phyloP scores from a whole-genome alignment of 2,888 invertebrate species.

The Cinara cedri region DNA sequence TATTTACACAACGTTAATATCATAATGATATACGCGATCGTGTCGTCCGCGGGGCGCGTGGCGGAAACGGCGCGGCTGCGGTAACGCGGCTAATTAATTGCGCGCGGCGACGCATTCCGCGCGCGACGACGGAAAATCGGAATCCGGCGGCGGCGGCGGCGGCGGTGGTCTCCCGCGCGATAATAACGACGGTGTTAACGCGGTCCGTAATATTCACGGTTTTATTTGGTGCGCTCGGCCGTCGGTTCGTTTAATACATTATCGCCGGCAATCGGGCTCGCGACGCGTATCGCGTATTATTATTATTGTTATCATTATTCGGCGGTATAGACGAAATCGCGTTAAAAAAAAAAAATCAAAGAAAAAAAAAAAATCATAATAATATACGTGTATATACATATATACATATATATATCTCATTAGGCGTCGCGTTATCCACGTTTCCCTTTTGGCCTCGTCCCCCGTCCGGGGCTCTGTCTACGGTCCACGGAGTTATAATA shows the following conservation, averaged over 20 bases:
- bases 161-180: slow-evolving; percentile 32
- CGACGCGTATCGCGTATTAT: too few relatives aligned
- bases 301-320: background rate
- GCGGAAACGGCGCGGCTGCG: too few relatives aligned
- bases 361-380: background rate
- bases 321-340: slow-evolving; percentile 50
- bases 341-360: slow-evolving; percentile 18
- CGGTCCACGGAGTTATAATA: slow-evolving; percentile 56
- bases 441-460: slow-evolving; percentile 47
- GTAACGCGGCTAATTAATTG: slow-evolving; percentile 50
- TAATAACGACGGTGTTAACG: too few relatives aligned
- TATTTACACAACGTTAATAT: slow-evolving; percentile 23
- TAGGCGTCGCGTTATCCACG: slow-evolving; percentile 56
- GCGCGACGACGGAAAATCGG: slow-evolving; percentile 41
- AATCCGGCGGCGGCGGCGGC: too few relatives aligned
- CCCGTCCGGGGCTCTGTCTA: background rate
- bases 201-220: too few relatives aligned
- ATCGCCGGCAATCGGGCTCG: too few relatives aligned
- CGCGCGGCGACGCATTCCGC: slow-evolving; percentile 49
- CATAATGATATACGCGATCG: background rate
- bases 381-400: slow-evolving; percentile 16
- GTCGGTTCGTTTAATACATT: slow-evolving; percentile 39
- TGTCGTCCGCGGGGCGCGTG: too few relatives aligned
- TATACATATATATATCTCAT: slow-evolving; percentile 49
- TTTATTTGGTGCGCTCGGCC: slow-evolving; percentile 39